These are phyloP conservation scores for Danaus plexippus DNA, from an alignment of 1,140 invertebrate genomes.

Conservation along the genomic window DNA sequence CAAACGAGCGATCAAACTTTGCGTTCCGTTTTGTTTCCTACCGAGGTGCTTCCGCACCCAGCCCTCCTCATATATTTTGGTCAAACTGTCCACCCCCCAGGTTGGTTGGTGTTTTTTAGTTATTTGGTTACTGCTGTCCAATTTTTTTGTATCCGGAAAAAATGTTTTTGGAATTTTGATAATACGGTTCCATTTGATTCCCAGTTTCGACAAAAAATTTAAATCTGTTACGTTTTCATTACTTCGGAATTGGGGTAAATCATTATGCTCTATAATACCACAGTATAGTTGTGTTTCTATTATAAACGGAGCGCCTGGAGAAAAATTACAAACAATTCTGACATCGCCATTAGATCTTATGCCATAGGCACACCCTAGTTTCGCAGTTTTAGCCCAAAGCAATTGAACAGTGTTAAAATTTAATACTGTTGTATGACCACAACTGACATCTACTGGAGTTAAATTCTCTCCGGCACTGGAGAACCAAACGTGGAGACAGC, in stretches of 20 bases:
- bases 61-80: slow-evolving; percentile 33
- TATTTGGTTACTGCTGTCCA: background rate
- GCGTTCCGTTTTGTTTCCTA: slow-evolving; percentile 37
- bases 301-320: slow-evolving; percentile 51
- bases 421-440: slow-evolving; percentile 37
- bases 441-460: slow-evolving; percentile 37
- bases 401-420: slow-evolving; percentile 50
- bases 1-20: slow-evolving; percentile 38
- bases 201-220: slow-evolving; percentile 25
- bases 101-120: slow-evolving; percentile 11
- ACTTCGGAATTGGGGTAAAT: slow-evolving; percentile 14
- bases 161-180: slow-evolving; percentile 1
- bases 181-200: slow-evolving; percentile 24
- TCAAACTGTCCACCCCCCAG: slow-evolving; percentile 34
- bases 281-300: slow-evolving; percentile 46
- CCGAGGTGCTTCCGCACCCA: slow-evolving; percentile 31
- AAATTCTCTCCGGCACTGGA: slow-evolving; percentile 39
- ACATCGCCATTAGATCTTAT: slow-evolving; percentile 35
- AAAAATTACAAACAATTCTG: slow-evolving; percentile 56
- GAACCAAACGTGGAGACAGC: slow-evolving; percentile 57
- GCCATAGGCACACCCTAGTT: slow-evolving; percentile 58
- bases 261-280: slow-evolving; percentile 40
- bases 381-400: slow-evolving; percentile 50
- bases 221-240: slow-evolving; percentile 25
- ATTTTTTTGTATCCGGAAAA: background rate